Conservation (phyloP, 2,113 vertebrate species). For the Malurus alboscapulatus region DNA sequence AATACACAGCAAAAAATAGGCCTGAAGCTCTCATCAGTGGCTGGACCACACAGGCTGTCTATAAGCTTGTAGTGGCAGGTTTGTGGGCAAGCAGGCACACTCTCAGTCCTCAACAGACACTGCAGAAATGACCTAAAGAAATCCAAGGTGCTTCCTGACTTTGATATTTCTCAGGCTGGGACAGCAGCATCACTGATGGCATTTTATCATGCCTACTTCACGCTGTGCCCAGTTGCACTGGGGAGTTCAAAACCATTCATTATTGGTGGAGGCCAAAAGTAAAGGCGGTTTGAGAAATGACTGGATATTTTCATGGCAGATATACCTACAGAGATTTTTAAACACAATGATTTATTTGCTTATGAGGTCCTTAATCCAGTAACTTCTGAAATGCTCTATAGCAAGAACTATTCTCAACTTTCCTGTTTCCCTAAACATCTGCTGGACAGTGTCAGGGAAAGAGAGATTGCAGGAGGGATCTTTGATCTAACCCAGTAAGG, state of each 20-base stretch:
- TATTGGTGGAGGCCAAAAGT: neutral
- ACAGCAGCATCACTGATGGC: neutral
- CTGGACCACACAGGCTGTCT: neutral
- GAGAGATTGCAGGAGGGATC: neutral
- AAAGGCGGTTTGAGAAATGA: neutral
- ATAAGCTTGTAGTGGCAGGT: neutral
- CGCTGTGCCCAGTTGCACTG: rapidly evolving
- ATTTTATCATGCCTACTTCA: neutral
- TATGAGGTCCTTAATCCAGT: neutral
- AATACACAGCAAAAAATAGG: neutral
- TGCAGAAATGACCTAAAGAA: neutral
- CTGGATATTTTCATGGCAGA: neutral
- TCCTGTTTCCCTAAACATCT: neutral
- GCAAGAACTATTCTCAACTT: neutral
- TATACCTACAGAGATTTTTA: neutral
- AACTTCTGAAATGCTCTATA: neutral
- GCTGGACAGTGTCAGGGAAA: neutral
- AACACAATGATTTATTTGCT: neutral
- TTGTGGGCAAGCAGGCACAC: neutral
- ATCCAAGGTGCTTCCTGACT: neutral
- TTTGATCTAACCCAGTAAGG: neutral
- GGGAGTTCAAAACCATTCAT: neutral
- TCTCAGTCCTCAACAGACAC: neutral
- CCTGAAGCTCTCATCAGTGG: neutral
- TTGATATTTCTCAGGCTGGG: neutral